Base-by-base conservation (phyloP, 2,113 vertebrate species). In the Theristicus caerulescens region DNA sequence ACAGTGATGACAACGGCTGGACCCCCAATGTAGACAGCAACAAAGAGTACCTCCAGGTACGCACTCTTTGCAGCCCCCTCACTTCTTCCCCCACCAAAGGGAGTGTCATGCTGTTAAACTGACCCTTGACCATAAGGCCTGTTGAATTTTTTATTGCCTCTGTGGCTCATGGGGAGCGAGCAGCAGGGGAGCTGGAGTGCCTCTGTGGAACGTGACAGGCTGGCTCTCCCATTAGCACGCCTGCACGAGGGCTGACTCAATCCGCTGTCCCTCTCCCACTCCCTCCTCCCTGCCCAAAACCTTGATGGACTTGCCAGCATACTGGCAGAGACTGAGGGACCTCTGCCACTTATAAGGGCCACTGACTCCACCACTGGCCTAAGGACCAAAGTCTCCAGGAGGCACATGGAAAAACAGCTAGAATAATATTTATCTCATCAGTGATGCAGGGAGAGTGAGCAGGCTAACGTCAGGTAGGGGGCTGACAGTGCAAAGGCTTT, bases 31-130 rank as follows among this genome's bases (percentile, higher is more conserved):
- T 99, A 55, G 99, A 99, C 97, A 99, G 98, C 98, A 99, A 98
- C 98, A 99, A 98, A 95, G 99, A 99, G 78, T 99, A 98, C 96
- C 99, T 99, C 73, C 99, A 99, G 99, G 99, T 99, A 97, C 18
- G 27, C 72, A 17, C 0, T 2, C 78, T 91, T 94, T 70, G 86
- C 74, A 93, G 49, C 69, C 92, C 38, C 27, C 71, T 58, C 2
- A 0, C 46, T 78, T 83, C 70, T 57, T 71, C 70, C 85, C 59
- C 80, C 89, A 57, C 71, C 90, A 96, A 90, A 87, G 72, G 85
- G 85, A 82, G 62, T 19, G 31, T 94, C 95, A 44, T 4, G 9
- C 91, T 95, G 84, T 92, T 87, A 89, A 91, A 91, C 40, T 92
- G 95, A 95, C 93, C 86, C 34, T 72, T 87, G 71, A 62, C 86